Percentiles rank a stretch among this genome's conserved stretches.
phyloP scores from a whole-genome alignment of 2,113 vertebrate genomes.

The Corvus cornix region DNA sequence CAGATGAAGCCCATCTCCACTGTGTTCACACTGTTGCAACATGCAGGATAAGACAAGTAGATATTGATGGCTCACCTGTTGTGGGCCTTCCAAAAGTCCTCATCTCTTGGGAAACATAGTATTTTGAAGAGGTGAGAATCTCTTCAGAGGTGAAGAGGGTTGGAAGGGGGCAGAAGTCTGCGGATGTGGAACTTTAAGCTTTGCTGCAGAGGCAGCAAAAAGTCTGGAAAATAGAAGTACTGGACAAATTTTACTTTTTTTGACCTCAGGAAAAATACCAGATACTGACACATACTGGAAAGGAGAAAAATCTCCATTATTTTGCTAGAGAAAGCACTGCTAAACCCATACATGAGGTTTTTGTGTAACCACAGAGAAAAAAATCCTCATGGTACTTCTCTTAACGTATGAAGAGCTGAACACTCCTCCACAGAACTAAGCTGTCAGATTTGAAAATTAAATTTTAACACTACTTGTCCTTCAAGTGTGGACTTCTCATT shows the following conservation, averaged over 20 bases:
- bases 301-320: not conserved
- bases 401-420: not conserved
- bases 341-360: not conserved
- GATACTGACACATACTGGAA: not conserved
- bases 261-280: not conserved
- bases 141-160: not conserved
- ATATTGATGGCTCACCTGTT: fast-evolving
- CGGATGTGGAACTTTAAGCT: not conserved
- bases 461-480: not conserved
- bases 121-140: not conserved
- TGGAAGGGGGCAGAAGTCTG: not conserved
- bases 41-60: not conserved
- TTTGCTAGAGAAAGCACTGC: not conserved
- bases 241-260: not conserved
- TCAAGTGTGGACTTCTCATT: not conserved
- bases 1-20: not conserved
- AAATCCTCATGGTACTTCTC: not conserved
- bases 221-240: not conserved
- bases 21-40: not conserved
- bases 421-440: not conserved
- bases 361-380: not conserved
- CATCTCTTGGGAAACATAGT: not conserved
- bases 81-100: not conserved
- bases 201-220: not conserved
- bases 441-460: not conserved